phyloP scores from a whole-genome alignment of 2,113 vertebrate species.

The Bos indicus region DNA sequence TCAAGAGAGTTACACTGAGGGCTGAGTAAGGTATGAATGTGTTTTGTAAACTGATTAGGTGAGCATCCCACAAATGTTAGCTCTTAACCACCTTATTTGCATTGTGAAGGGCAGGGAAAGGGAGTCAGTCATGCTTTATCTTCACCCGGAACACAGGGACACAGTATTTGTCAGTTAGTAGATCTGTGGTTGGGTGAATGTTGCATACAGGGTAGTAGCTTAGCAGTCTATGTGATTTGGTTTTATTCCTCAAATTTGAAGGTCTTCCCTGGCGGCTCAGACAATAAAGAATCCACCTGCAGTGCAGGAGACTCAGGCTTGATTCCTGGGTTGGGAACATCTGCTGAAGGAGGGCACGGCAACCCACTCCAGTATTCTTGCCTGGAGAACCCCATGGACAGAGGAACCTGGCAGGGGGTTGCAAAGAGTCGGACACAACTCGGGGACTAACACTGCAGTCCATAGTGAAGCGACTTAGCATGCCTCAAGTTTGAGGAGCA shows the following conservation, averaged over 20 bases:
- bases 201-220: neutral
- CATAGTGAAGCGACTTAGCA: neutral
- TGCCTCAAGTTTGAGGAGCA: neutral
- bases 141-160: neutral
- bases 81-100: neutral
- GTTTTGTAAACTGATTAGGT: neutral
- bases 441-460: neutral
- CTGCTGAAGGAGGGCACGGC: neutral
- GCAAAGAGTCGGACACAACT: neutral
- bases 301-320: neutral
- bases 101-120: neutral
- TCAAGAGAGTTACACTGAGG: neutral
- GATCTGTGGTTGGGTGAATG: neutral
- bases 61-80: neutral
- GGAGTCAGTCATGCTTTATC: neutral
- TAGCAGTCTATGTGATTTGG: neutral
- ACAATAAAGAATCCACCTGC: neutral
- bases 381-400: neutral
- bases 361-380: neutral
- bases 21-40: neutral
- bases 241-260: neutral
- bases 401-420: neutral
- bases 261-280: rapidly evolving
- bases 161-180: neutral
- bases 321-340: neutral